Evolutionary conservation across 2,113 vertebrate species (phyloP), one percentile per base, ranked within the genome.

Genomic region (Oncorhynchus clarkii): DNA sequence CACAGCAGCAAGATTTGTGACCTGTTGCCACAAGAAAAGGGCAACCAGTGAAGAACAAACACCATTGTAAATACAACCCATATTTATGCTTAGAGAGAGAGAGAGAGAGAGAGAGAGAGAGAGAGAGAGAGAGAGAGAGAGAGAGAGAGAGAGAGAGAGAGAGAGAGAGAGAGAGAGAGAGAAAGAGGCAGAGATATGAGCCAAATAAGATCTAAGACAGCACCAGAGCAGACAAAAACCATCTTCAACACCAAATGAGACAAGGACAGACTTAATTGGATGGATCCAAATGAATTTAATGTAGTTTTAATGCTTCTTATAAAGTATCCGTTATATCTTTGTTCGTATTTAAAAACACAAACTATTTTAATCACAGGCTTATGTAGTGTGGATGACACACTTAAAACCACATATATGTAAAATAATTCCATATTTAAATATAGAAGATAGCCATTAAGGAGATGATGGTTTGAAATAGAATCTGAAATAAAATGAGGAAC

Each of bases 141-240:
- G 31, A 34, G 1, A 34, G 31, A 34, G 31, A 34, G 5, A 7
- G 31, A 34, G 31, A 31, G 5, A 31, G 31, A 31, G 31, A 31
- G 31, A 5, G 77, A 83, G 67, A 89, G 79, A 81, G 72, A 78
- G 81, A 80, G 57, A 82, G 70, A 71, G 70, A 70, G 27, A 70
- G 74, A 80, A 51, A 84, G 78, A 51, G 49, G 31, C 83, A 77
- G 54, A 89, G 91, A 90, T 82, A 90, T 82, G 87, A 86, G 83
- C 84, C 84, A 92, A 90, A 78, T 79, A 86, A 91, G 88, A 93
- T 89, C 91, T 18, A 89, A 80, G 82, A 73, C 86, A 87, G 90
- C 80, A 87, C 85, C 14, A 88, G 85, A 90, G 86, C 82, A 82
- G 72, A 81, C 13, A 20, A 90, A 87, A 85, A 74, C 68, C 70